phyloP scores from a whole-genome alignment of 2,797 vertebrate species.

The Falco cherrug region DNA sequence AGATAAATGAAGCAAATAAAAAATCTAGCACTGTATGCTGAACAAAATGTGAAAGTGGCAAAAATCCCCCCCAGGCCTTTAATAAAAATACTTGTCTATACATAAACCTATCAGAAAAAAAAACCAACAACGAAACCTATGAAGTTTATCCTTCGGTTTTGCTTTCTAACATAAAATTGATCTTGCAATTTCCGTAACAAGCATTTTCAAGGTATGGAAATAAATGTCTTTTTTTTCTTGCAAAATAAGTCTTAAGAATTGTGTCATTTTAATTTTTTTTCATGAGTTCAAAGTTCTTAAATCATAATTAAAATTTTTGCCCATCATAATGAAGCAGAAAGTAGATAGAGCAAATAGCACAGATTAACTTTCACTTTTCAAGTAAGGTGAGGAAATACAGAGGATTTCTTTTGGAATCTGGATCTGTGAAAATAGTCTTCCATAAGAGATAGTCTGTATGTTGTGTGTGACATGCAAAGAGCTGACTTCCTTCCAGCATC shows the following conservation, averaged over 20 bases:
- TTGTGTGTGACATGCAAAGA: no score
- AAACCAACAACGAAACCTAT: not conserved
- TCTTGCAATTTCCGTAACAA: not conserved
- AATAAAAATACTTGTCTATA: not conserved
- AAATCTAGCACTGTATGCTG: not conserved
- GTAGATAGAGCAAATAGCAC: not conserved
- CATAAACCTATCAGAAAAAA: not conserved
- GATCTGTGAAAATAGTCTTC: not conserved
- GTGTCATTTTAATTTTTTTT: not conserved
- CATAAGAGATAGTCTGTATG: not conserved
- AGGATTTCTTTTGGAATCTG: not conserved
- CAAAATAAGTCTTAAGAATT: not conserved
- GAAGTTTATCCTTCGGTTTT: not conserved
- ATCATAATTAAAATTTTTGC: not conserved
- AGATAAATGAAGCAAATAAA: not conserved
- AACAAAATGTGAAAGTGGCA: not conserved
- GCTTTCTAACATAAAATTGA: not conserved
- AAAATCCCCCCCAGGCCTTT: not conserved
- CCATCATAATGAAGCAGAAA: not conserved
- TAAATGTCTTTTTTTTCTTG: not conserved
- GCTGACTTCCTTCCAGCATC: rapidly evolving
- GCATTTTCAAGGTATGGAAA: not conserved
- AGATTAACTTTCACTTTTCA: not conserved
- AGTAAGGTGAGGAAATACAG: not conserved
- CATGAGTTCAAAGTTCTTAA: not conserved